Evolutionary conservation across 2,888 invertebrate species (phyloP), one percentile per base, ranked within the genome.

Genomic region (Amiota mariae): DNA sequence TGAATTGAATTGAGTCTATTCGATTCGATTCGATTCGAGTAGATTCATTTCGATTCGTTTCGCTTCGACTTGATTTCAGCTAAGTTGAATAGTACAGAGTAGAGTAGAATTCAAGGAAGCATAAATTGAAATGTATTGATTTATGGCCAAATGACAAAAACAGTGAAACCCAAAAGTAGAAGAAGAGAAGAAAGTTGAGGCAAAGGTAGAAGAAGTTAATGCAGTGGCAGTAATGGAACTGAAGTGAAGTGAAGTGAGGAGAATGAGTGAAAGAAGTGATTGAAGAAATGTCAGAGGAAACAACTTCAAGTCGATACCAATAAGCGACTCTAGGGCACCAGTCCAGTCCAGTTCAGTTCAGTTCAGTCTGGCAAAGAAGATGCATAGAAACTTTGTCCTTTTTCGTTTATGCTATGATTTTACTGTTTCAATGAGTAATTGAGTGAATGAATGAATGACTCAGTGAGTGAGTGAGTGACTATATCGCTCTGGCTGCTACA

Each of bases 71-170:
- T 36, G 36, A 36, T 36, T 36, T 36, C 36, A 36, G 36, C 2
- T 36, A 6, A 36, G 8, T 36, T 6, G 36, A 36, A 6, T 36
- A 36, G 36, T 36, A 6, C 6, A 36, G 36, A 36, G 36, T 6
- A 36, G 36, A 36, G 36, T 6, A n/a, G 36, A 63, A 13, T 36
- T 24, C 36, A 36, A 6, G 36, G 36, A 63, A 63, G 63, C 74
- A 79, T 77, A 79, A 82, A 82, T 80, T 80, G 77, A 84, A 80
- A 81, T 79, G 77, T 84, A 84, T 83, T 83, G 84, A 84, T 84
- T 84, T 84, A 82, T 83, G 84, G 78, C 64, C 72, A 75, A 67
- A 64, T 72, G 67, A 63, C 66, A 56, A 6, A 15, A 49, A 61
- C 66, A 72, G 24, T 24, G 24, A 3, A 1, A 24, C 24, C 24